Evolutionary conservation across 2,797 vertebrate genomes (phyloP), one percentile per base, ranked within the genome.

Genomic region (Typhlichthys eigenmanni): DNA sequence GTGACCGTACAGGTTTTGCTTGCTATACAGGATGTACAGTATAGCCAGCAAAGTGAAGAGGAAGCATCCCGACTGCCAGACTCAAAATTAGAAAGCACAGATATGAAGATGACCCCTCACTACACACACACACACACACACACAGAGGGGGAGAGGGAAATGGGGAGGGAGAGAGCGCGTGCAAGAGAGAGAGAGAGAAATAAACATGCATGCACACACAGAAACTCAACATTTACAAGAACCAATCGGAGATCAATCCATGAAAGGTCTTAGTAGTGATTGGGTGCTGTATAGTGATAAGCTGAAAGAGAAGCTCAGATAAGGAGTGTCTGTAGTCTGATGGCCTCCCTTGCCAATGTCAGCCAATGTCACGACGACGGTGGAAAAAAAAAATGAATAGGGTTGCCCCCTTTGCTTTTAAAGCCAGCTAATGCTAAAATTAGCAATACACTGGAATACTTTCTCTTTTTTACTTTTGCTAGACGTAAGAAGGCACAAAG

Each of bases 201-300:
- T 14, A 16, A 10, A 38, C 12, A 57, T 5, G 14, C 32, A 59
- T 34, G 51, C 58, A 67, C 5, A 65, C 9, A 72, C 53, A 66
- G 48, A 57, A 13, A 68, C 34, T 79, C 61, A 76, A 81, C 75
- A 68, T 68, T 74, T 71, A 81, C 76, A 74, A 81, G 75, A 87
- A 86, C 64, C 82, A 83, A 85, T 88, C 83, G 83, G 62, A 72
- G 75, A 86, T 80, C 85, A 85, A 85, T 82, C 82, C 78, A 76
- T 71, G 83, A 81, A 79, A 73, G 77, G 82, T 86, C 85, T 75
- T 66, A 74, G 72, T 78, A 71, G 79, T 86, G 84, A 88, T 85
- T 83, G 81, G 85, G 65, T 84, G 87, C 82, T 74, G 78, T 75
- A 77, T 68, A 62, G 78, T 52, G 88, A 90, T 87, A 87, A 88